Evolutionary conservation across 2,797 vertebrate genomes (phyloP).

Genomic region (Phyllotis vaccarum): DNA sequence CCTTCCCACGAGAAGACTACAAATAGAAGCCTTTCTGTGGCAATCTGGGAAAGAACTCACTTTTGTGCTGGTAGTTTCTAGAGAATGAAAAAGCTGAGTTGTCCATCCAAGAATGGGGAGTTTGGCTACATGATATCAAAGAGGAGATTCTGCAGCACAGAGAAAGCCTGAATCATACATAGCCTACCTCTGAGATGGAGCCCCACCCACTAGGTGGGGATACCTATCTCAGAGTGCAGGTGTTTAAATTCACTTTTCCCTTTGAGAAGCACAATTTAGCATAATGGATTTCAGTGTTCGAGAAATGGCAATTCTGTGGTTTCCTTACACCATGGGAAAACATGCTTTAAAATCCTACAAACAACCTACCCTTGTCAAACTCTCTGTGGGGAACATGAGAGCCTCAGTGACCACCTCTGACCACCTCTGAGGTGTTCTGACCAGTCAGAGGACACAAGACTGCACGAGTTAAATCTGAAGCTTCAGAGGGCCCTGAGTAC

Average conservation of each 20-base stretch:
- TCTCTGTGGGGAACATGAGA: rapidly evolving
- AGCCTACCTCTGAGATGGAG: background rate
- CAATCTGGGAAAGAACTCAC: background rate
- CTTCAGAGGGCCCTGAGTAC: no score
- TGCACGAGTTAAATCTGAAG: no score
- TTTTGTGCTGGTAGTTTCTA: background rate
- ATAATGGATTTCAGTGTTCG: background rate
- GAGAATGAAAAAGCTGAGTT: background rate
- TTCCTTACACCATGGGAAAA: background rate
- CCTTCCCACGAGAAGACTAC: rapidly evolving
- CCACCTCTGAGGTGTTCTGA: rapidly evolving
- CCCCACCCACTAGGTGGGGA: background rate
- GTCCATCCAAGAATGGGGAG: background rate
- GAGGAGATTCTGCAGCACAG: rapidly evolving
- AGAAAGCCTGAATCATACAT: no score
- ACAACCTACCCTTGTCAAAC: background rate
- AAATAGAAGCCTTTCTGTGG: background rate
- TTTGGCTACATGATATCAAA: rapidly evolving
- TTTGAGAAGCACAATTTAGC: background rate
- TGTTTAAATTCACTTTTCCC: background rate
- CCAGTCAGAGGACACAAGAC: background rate
- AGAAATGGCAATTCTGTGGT: background rate
- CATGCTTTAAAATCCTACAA: background rate
- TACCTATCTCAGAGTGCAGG: background rate
- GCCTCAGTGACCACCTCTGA: rapidly evolving